Percentiles rank a stretch among this genome's conserved stretches.
Evolutionary conservation across 2,113 vertebrate genomes (phyloP).

Genomic region (Sprattus sprattus): DNA sequence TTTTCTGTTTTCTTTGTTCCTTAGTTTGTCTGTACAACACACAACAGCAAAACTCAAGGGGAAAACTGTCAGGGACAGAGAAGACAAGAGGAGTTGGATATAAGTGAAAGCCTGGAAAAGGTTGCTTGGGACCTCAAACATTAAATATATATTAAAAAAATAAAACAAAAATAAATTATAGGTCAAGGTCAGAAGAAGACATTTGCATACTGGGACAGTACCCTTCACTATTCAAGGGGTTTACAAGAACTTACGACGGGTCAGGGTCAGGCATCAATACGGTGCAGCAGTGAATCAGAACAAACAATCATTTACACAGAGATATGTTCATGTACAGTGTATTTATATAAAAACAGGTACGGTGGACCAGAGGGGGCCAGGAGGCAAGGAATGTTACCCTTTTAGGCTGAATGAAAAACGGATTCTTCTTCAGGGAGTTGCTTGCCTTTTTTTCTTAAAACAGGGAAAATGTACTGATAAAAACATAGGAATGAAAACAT

Average conservation of each 20-base stretch:
- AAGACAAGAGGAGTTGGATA: background rate
- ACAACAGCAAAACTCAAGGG: conserved; percentile 39
- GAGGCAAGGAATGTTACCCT: background rate
- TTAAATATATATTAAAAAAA: background rate
- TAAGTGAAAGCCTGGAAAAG: background rate
- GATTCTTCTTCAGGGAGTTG: background rate
- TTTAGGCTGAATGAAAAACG: background rate
- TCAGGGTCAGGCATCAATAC: conserved; percentile 32
- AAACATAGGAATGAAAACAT: background rate
- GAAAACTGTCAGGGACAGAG: background rate
- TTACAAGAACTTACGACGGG: conserved; percentile 8
- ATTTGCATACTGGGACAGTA: conserved; percentile 28
- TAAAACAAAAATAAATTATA: background rate
- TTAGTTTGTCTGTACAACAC: conserved; percentile 45
- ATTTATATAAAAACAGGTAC: conserved; percentile 38
- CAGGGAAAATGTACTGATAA: background rate
- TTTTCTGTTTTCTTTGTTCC: conserved; percentile 38
- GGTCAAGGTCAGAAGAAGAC: background rate
- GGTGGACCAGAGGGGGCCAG: background rate
- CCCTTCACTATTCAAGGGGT: conserved; percentile 24
- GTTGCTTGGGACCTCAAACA: background rate
- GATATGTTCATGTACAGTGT: conserved; percentile 33
- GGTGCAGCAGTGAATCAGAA: conserved; percentile 38
- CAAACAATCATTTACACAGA: conserved; percentile 37
- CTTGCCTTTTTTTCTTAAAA: background rate